Base-by-base conservation (phyloP, 2,888 invertebrate genomes). In the Pseudoips prasinana region DNA sequence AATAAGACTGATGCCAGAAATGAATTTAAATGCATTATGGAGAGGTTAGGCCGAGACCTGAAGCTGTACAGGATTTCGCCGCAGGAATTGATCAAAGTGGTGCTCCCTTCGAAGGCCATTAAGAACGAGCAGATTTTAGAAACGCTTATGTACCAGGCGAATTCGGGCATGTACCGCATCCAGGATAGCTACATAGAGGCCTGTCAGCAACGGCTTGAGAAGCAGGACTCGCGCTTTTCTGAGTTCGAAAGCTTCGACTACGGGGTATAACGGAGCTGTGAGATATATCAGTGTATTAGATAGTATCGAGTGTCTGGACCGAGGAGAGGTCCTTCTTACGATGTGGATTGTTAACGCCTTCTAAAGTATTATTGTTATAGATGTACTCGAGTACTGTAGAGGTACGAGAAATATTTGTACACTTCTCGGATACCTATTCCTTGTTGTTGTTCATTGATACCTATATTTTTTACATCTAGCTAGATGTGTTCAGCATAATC, bases 11-110 rank as follows among this genome's bases (percentile, higher is more conserved):
- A 96, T 76, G 94, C 94, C 47, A 95, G 94, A 83, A 91, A 95
- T 71, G 96, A 97, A 86, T 97, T 96, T 82, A 95, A 95, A 80
- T 95, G 95, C 81, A 96, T 95, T 59, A 97, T 97, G 97, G 96
- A 96, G 72, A 90, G 97, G 60, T 88, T 97, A 64, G 94, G 96
- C 31, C 91, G 95, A 63, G 97, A 97, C 72, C 90, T 97, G 44
- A 96, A 97, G 80, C 87, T 97, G 42, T 94, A 97, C 68, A 92
- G 96, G 72, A 97, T 97, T 73, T 94, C 97, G 51, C 97, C 97
- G 8, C 96, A 96, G 75, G 97, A 97, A 83, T 91, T 97, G 59
- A 95, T 97, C 49, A 96, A 96, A 89, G 96, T 96, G 66, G 97
- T 97, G 42, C 89, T 97, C 60, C 97, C 97, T 27, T 95, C 96